Evolutionary conservation across 2,797 vertebrate species (phyloP), one percentile per base, ranked within the genome.

Genomic region (Phrynocephalus forsythii): DNA sequence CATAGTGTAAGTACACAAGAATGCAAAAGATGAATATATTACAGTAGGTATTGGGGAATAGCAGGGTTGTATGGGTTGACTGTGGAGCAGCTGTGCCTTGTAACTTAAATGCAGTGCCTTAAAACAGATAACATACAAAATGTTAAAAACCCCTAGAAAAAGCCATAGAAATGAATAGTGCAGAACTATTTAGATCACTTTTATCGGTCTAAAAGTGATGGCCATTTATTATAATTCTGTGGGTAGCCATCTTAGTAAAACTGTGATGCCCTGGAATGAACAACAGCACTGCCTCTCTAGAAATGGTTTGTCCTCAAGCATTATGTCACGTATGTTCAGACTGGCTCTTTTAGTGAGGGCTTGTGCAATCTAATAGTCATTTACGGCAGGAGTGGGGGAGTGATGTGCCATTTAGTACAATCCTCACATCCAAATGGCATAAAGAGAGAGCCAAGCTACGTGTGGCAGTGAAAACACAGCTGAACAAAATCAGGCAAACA

Each of bases 11-110:
- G 15, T 68, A 66, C 10, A 8, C 38, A 28, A 75, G 33, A 38
- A 52, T 86, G n/a, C 30, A 91, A 86, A 71, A 93, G 72, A 88
- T 11, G 28, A 72, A 38, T 38, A 73, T 1, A 73, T 13, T 79
- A 77, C 56, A 71, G 82, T 76, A 89, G 86, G 1, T 10, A 77
- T 44, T 26, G 30, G 56, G 52, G 48, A 18, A n/a, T 38, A 1
- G 9, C 68, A 5, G 77, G 5, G n/a, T 28, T 76, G 11, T 52
- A 5, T 26, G 67, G 75, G 48, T 68, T 52, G 0, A 9, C 2
- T 30, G 52, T 81, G 52, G 78, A 72, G 26, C n/a, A 60, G 22
- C 85, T 86, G 26, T 79, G 77, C 72, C 30, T 83, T 89, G 52
- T 56, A 56, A 56, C 52, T 56, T 56, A 56, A 56, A 56, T 56